Conservation (phyloP, 2,888 invertebrate genomes). For the Zhuqinia jingwanae region DNA sequence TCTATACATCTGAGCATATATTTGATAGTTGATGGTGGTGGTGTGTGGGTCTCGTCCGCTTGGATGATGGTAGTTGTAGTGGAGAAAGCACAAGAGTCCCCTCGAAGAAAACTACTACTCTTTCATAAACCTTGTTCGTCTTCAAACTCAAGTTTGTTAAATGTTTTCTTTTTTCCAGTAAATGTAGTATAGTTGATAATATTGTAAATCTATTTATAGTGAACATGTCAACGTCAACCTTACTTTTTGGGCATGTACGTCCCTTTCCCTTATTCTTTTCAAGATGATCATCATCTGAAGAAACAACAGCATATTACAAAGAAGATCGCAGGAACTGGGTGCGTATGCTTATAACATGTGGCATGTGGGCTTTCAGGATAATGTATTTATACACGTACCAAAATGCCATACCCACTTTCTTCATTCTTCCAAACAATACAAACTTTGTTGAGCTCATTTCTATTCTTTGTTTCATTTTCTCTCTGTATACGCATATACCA, state of each 20-base stretch:
- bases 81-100: not conserved
- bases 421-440: too few relatives aligned
- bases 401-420: too few relatives aligned
- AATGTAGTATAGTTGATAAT: too few relatives aligned
- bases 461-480: conserved; percentile 3
- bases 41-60: too few relatives aligned
- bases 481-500: not conserved
- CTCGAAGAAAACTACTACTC: not conserved
- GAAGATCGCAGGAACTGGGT: not conserved
- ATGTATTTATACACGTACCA: too few relatives aligned
- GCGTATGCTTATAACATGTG: not conserved
- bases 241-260: too few relatives aligned
- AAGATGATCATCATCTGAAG: not conserved
- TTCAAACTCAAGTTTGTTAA: not conserved
- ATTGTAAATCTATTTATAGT: too few relatives aligned
- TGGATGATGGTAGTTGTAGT: not conserved
- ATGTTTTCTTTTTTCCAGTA: not conserved
- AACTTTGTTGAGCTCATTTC: too few relatives aligned
- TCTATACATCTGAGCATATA: too few relatives aligned
- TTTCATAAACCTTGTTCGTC: not conserved
- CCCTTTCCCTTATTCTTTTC: too few relatives aligned
- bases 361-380: not conserved
- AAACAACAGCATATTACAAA: not conserved
- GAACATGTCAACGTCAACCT: not conserved
- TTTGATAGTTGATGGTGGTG: too few relatives aligned